Percentiles rank a stretch among this genome's conserved stretches.
Conservation (phyloP, 1,140 invertebrate genomes). For the Heliconius melpomene region DNA sequence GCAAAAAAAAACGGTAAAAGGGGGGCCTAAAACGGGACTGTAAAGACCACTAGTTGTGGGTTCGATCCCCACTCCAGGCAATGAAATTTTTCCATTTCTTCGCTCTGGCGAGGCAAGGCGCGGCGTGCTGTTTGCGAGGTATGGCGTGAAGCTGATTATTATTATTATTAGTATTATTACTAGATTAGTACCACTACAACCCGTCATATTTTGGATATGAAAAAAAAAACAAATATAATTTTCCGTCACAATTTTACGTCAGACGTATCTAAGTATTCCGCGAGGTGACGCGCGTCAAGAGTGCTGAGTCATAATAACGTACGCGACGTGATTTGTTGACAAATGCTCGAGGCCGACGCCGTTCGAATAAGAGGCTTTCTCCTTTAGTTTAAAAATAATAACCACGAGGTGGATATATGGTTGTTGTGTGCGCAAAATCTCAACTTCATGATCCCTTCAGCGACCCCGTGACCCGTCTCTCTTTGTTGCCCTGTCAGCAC, state of each 20-base stretch:
- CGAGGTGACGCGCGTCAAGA: slow-evolving; percentile 45
- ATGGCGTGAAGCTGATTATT: too few relatives aligned
- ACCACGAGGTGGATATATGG: slow-evolving; percentile 28
- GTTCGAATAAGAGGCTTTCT: slow-evolving; percentile 48
- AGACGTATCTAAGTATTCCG: slow-evolving; percentile 42
- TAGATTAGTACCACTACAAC: not conserved
- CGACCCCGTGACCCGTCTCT: slow-evolving; percentile 35
- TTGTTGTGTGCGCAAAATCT: slow-evolving; percentile 36
- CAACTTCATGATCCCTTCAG: slow-evolving; percentile 28
- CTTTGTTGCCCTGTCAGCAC: slow-evolving; percentile 35
- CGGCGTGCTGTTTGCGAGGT: too few relatives aligned
- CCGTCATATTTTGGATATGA: not conserved
- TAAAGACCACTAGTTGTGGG: too few relatives aligned
- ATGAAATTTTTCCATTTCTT: too few relatives aligned
- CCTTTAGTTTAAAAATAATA: slow-evolving; percentile 43
- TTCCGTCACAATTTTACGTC: slow-evolving; percentile 21
- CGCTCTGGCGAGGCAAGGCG: too few relatives aligned
- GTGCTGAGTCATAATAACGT: slow-evolving; percentile 51
- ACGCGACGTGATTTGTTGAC: slow-evolving; percentile 65
- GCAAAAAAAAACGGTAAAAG: too few relatives aligned
- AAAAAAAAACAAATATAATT: not conserved
- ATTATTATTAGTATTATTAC: too few relatives aligned
- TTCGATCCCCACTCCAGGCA: too few relatives aligned
- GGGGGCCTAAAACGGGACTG: too few relatives aligned
- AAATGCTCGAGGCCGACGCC: slow-evolving; percentile 52